Base-by-base conservation (phyloP, 2,888 invertebrate genomes). In the Penaeus monodon region DNA sequence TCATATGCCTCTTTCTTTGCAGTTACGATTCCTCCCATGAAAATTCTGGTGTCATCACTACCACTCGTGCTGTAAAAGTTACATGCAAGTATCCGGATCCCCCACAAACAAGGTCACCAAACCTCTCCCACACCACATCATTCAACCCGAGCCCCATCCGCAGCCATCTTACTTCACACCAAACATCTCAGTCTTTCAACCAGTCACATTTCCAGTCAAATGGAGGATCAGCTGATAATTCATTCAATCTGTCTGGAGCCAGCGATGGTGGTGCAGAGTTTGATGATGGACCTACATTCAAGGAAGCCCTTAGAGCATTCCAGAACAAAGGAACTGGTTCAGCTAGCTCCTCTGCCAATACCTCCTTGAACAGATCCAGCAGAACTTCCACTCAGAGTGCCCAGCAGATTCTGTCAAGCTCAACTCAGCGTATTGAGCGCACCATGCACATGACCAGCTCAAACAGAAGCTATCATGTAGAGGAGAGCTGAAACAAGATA, bases 251-350 rank as follows among this genome's bases (percentile, higher is more conserved):
- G 63, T 66, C 88, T 14, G 44, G 68, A 44, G 63, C 64, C 22
- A 88, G 77, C 27, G 80, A 88, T 65, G 77, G 80, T 29, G 80
- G 68, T 27, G 80, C 88, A 6, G 89, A 76, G 64, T 84, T 88
- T 77, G 90, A 90, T 44, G 89, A 90, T 65, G 91, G 91, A 12
- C 91, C 91, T 22, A 90, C 89, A 49, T 91, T 91, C 89, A 90
- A 81, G 66, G 90, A 91, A 81, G 90, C 91, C 57, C 86, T 91
- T 29, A 84, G 88, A 81, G 84, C 89, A 63, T 91, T 91, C 88
- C 89, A 90, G 81, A 88, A 74, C 57, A 81, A 83, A 68, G 63
- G 76, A 27, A 86, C 57, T n/a, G 63, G 85, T 73, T 84, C 85
- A 49, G 38, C 38, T 49, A 38, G 65, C 74, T 76, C 74, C 80